Evolutionary conservation across 2,888 invertebrate genomes (phyloP).

Genomic region (Mythimna loreyi): DNA sequence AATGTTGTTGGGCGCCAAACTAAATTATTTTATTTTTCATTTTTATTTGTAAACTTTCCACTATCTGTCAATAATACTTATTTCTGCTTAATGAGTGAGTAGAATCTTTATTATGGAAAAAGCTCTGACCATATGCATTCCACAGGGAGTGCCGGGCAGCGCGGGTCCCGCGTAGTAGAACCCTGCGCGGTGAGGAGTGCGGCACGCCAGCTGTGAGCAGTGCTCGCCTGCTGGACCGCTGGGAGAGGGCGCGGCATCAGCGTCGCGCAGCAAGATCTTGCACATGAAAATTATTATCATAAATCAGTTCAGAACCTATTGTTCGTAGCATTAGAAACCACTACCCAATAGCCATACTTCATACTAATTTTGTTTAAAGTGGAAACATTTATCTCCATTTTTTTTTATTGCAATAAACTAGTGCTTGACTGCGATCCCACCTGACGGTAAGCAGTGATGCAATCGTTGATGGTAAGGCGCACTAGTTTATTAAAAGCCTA

Average conservation of each 20-base stretch:
- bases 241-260: slow-evolving; percentile 91
- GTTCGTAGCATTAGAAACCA: background rate
- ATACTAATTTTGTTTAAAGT: background rate
- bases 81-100: background rate
- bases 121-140: slow-evolving; percentile 89
- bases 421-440: too few relatives aligned
- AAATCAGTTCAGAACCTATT: slow-evolving; percentile 9
- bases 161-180: slow-evolving; percentile 95
- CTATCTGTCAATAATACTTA: background rate
- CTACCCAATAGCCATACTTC: background rate
- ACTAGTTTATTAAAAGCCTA: too few relatives aligned
- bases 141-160: slow-evolving; percentile 95
- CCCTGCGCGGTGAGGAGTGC: slow-evolving; percentile 93
- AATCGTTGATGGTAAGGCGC: too few relatives aligned
- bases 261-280: slow-evolving; percentile 91
- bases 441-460: too few relatives aligned
- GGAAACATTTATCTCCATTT: too few relatives aligned
- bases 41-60: background rate
- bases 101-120: slow-evolving; percentile 1
- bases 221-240: slow-evolving; percentile 78
- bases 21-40: background rate
- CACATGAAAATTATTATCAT: slow-evolving; percentile 24
- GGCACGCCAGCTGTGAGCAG: slow-evolving; percentile 93
- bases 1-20: background rate
- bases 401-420: too few relatives aligned